Percentiles rank a stretch among this genome's conserved stretches.
Evolutionary conservation across 1,140 invertebrate genomes (phyloP).

Genomic region (Polypedilum vanderplanki): DNA sequence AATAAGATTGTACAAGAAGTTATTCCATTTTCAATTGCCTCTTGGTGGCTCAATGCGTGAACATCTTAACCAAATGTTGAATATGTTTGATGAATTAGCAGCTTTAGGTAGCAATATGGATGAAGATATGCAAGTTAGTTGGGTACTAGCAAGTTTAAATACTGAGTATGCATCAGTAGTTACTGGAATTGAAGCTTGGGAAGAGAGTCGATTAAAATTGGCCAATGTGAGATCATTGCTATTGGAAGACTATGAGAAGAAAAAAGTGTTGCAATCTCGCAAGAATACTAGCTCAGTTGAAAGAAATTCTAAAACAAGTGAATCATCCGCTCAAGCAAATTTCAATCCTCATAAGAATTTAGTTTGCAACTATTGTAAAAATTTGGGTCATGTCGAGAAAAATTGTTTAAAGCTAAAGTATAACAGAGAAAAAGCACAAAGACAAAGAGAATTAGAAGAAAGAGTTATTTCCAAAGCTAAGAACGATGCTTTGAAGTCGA

Average conservation of each 20-base stretch:
- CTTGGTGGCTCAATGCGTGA: not conserved
- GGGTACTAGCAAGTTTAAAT: not conserved
- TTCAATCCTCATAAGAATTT: not conserved
- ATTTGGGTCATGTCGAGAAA: not conserved
- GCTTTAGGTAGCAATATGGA: not conserved
- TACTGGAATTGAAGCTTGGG: not conserved
- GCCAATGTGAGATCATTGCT: not conserved
- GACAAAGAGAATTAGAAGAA: not conserved
- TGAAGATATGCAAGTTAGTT: not conserved
- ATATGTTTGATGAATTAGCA: not conserved
- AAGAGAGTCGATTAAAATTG: not conserved
- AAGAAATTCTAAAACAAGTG: too few relatives aligned
- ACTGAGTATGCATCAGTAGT: not conserved
- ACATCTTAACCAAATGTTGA: not conserved
- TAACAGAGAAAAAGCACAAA: not conserved
- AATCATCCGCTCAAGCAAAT: not conserved
- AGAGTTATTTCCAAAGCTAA: not conserved
- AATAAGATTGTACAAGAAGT: not conserved
- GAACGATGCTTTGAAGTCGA: not conserved
- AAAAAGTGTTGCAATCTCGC: not conserved
- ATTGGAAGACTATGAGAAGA: not conserved
- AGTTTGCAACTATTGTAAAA: not conserved
- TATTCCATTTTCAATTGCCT: not conserved
- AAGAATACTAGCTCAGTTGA: too few relatives aligned
- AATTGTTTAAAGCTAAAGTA: not conserved